A percentile compares a stretch with the other conserved stretches of the same genome.
These are phyloP conservation scores for Elegia similella DNA, from an alignment of 2,888 invertebrate species.

Conservation along the genomic window DNA sequence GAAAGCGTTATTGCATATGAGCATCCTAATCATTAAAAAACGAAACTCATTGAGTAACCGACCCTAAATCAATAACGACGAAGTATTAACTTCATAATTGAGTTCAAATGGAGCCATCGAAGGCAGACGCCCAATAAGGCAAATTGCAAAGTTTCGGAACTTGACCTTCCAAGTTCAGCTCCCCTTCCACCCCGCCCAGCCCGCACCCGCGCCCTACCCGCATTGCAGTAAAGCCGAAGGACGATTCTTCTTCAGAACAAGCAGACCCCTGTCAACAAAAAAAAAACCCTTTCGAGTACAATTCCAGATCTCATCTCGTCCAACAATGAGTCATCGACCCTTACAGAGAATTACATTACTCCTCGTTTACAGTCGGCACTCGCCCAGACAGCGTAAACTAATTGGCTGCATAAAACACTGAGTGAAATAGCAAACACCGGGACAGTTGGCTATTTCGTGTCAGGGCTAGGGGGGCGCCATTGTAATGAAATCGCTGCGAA, in stretches of 20 bases:
- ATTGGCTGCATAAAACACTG: constrained; percentile 36
- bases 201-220: constrained; percentile 55
- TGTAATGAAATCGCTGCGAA: constrained; percentile 45
- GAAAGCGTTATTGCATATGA: constrained; percentile 2
- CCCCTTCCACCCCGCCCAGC: constrained; percentile 38
- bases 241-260: constrained; percentile 45
- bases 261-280: constrained; percentile 38
- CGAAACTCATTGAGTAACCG: constrained; percentile 2
- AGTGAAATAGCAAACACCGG: constrained; percentile 35
- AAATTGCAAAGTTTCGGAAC: constrained; percentile 59
- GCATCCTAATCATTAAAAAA: neutral
- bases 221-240: constrained; percentile 74
- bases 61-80: constrained; percentile 21
- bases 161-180: constrained; percentile 73
- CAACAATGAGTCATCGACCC: constrained; percentile 36
- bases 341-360: constrained; percentile 31
- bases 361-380: constrained; percentile 32
- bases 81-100: constrained; percentile 33
- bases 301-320: constrained; percentile 32
- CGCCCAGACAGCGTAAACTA: constrained; percentile 38
- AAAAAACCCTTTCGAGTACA: constrained; percentile 30
- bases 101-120: constrained; percentile 42
- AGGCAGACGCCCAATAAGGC: constrained; percentile 51
- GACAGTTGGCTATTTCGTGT: constrained; percentile 49
- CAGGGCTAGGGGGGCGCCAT: constrained; percentile 38